Conservation (phyloP, 2,797 vertebrate species). For the Diplodus puntazzo region DNA sequence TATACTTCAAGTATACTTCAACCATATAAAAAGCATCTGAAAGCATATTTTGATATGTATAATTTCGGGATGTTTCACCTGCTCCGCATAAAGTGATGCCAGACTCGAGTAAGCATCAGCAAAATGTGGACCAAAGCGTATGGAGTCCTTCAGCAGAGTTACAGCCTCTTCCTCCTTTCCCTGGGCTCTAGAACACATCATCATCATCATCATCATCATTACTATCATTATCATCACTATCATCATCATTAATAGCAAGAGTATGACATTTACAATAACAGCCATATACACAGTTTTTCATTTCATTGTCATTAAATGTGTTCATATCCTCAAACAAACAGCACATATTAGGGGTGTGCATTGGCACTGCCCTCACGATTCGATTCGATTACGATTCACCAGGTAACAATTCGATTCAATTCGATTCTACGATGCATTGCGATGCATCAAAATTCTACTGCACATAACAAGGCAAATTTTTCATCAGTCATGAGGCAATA, state of each 20-base stretch:
- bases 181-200: constrained; percentile 85
- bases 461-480: too few relatives aligned
- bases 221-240: constrained; percentile 9
- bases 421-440: too few relatives aligned
- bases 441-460: too few relatives aligned
- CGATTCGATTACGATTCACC: too few relatives aligned
- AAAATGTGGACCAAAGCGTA: constrained; percentile 92
- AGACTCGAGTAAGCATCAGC: constrained; percentile 96
- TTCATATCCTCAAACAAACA: constrained; percentile 2
- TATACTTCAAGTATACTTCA: too few relatives aligned
- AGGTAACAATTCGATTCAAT: too few relatives aligned
- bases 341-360: not conserved
- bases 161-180: constrained; percentile 91
- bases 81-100: constrained; percentile 94
- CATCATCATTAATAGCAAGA: not conserved
- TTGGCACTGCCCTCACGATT: too few relatives aligned
- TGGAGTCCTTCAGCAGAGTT: constrained; percentile 89
- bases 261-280: not conserved
- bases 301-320: not conserved
- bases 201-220: not conserved
- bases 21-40: too few relatives aligned
- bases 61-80: constrained; percentile 82
- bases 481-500: too few relatives aligned
- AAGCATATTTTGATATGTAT: not conserved
- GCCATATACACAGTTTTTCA: not conserved